Base-by-base conservation (phyloP, 2,797 vertebrate genomes). In the Adelosebastes latens region DNA sequence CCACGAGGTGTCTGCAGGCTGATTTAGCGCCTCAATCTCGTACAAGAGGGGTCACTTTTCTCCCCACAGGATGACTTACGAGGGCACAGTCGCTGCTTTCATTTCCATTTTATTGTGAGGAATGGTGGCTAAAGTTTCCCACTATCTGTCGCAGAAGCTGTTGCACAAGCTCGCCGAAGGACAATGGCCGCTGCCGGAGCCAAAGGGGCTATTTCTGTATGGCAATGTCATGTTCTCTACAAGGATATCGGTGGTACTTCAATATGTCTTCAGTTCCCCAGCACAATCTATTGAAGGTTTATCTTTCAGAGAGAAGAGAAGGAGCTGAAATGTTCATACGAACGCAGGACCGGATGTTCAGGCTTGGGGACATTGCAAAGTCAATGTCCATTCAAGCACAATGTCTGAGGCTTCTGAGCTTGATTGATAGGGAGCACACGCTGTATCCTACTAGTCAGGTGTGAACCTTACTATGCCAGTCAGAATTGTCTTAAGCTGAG, bases 11-110 rank as follows among this genome's bases (percentile, higher is more conserved):
- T 86, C 91, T 87, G 86, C 77, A 58, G 84, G 83, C 91, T 92
- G 94, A 96, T 95, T 94, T 95, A 95, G 84, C 61, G 56, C 75
- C 89, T 90, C 88, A 82, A 88, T 92, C 88, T 83, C n/a, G 5
- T 55, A 88, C 83, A 83, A 84, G 64, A 82, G 80, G 72, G 85
- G 91, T 86, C 86, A 77, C 82, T 92, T 82, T 88, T 83, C 78
- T 72, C 72, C 27, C 78, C 39, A 18, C 62, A 13, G 71, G 75
- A 87, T 91, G 92, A 94, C 88, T 91, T 90, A 94, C 31, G 79
- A 93, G 87, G 83, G 77, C 72, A 80, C 24, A 58, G 77, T 29
- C 53, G 7, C 69, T 6, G 77, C 83, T 90, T 94, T 93, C 87
- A 91, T 94, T 93, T 89, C 88, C 79, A 88, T 93, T 91, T 89